Conservation (phyloP, 2,113 vertebrate species). For the Indri indri region DNA sequence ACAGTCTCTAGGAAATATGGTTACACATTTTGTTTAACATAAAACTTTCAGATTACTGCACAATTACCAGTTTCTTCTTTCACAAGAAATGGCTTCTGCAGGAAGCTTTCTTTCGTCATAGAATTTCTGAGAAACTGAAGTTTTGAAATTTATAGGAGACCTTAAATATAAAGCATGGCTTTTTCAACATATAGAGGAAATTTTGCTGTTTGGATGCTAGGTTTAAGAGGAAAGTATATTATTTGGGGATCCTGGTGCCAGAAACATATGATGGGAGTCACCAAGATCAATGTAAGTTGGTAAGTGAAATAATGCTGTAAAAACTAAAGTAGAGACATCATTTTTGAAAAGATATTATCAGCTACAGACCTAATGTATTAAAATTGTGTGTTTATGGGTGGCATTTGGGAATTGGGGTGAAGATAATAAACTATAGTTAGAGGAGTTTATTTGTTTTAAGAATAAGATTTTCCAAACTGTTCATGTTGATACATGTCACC, state of each 20-base stretch:
- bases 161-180: neutral
- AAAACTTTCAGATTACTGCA: neutral
- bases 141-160: neutral
- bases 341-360: neutral
- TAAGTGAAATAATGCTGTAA: neutral
- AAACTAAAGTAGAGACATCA: neutral
- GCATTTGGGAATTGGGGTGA: neutral
- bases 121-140: neutral
- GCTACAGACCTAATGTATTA: neutral
- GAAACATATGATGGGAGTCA: neutral
- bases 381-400: neutral
- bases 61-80: neutral
- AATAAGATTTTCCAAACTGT: conserved; percentile 4
- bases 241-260: neutral
- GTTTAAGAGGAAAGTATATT: neutral
- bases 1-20: neutral
- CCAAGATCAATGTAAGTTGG: neutral
- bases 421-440: neutral
- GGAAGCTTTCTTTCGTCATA: neutral
- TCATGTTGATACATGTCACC: neutral
- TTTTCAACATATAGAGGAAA: neutral
- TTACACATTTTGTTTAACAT: neutral
- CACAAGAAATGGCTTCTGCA: neutral
- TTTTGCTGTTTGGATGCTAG: neutral
- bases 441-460: neutral